A percentile compares a stretch with the other conserved stretches of the same genome.
Conservation (phyloP, 1,140 invertebrate species). For the Apis florea region DNA sequence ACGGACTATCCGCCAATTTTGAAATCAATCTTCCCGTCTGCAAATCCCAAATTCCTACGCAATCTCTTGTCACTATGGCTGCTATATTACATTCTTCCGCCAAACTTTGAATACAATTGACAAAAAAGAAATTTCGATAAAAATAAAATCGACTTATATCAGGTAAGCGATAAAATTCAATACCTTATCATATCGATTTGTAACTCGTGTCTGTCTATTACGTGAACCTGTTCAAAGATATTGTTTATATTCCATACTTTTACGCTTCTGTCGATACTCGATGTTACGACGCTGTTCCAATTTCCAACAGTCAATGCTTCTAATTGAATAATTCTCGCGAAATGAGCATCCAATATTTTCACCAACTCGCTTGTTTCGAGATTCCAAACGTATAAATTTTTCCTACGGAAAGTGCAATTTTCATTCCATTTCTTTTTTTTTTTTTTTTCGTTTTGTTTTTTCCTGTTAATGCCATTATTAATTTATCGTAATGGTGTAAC, state of each 20-base stretch:
- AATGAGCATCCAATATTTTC: slow-evolving; percentile 97
- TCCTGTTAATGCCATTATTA: background rate
- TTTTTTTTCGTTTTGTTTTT: too few relatives aligned
- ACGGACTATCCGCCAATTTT: slow-evolving; percentile 93
- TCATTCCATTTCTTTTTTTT: background rate
- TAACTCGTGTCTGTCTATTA: slow-evolving; percentile 96
- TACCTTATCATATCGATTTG: slow-evolving; percentile 96
- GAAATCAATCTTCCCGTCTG: slow-evolving; percentile 90
- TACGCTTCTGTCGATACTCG: slow-evolving; percentile 97
- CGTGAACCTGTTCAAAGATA: slow-evolving; percentile 98
- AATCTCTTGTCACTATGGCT: slow-evolving; percentile 94
- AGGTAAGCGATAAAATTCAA: background rate
- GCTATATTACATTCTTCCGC: slow-evolving; percentile 88
- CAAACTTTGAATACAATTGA: slow-evolving; percentile 80
- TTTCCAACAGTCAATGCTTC: slow-evolving; percentile 91
- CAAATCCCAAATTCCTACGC: slow-evolving; percentile 97
- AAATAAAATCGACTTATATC: background rate
- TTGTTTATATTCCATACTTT: slow-evolving; percentile 99
- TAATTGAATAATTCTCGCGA: slow-evolving; percentile 96
- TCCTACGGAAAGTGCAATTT: slow-evolving; percentile 81
- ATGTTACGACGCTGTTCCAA: slow-evolving; percentile 97
- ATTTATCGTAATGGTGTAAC: background rate
- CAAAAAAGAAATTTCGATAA: background rate
- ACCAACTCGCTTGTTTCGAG: slow-evolving; percentile 89
- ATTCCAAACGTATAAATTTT: slow-evolving; percentile 97